Conservation (phyloP, 37 sponge, comb jelly and placozoan species). For the Bolinopsis microptera region DNA sequence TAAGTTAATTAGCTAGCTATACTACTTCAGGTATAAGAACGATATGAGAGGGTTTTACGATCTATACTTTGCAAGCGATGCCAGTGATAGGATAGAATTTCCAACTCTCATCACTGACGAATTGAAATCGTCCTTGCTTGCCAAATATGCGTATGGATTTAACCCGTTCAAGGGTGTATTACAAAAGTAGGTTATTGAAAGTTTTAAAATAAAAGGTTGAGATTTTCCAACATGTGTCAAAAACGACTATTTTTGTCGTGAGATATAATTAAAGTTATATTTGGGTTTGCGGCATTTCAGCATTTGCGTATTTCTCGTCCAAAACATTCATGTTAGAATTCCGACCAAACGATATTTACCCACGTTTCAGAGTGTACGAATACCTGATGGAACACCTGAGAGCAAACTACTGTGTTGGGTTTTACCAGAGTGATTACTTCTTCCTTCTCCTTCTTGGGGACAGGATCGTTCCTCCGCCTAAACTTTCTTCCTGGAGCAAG, state of each 20-base stretch:
- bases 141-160: neutral
- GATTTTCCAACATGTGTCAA: too few species aligned
- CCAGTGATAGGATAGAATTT: slow-evolving; percentile 32
- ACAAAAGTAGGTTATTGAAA: neutral
- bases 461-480: neutral
- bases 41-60: slow-evolving; percentile 16
- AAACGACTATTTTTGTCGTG: too few species aligned
- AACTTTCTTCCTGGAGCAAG: slow-evolving; percentile 56
- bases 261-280: too few species aligned
- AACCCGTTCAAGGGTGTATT: neutral
- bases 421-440: slow-evolving; percentile 33
- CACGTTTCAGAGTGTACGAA: slow-evolving; percentile 26
- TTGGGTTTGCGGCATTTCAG: too few species aligned
- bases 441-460: slow-evolving; percentile 35
- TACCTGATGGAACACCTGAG: slow-evolving; percentile 24
- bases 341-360: too few species aligned
- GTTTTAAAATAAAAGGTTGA: neutral
- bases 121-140: neutral
- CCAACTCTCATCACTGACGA: neutral
- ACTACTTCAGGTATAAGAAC: slow-evolving; percentile 9
- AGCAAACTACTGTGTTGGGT: slow-evolving; percentile 20
- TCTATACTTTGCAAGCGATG: neutral
- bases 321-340: too few species aligned
- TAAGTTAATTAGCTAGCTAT: too few species aligned
- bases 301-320: too few species aligned